These are phyloP conservation scores for Chondrilla cf. caribensis DNA, from an alignment of 37 sponge, comb jelly and placozoan species.

Conservation along the genomic window DNA sequence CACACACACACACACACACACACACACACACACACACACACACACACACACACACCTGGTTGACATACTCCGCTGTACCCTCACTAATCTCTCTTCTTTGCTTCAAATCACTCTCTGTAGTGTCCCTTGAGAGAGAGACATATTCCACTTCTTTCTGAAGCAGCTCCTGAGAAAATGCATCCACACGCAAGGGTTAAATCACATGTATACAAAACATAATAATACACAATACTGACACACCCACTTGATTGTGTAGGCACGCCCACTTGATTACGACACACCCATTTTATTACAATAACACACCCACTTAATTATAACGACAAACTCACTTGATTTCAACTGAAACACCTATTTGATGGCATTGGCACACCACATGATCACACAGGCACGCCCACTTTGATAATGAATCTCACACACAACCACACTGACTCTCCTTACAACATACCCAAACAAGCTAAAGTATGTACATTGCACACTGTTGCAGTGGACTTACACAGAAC, in stretches of 20 bases:
- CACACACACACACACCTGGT: conserved; percentile 54
- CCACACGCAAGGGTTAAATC: neutral
- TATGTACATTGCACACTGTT: neutral
- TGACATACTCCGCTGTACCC: conserved; percentile 63
- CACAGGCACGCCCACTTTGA: neutral
- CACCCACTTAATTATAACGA: neutral
- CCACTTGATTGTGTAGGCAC: neutral
- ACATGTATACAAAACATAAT: no score
- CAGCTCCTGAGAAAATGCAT: conserved; percentile 50
- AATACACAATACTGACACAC: neutral
- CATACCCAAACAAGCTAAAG: no score
- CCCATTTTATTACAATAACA: neutral
- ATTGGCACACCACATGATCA: neutral
- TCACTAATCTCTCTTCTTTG: conserved; percentile 83
- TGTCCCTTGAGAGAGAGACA: conserved; percentile 79
- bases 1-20: neutral
- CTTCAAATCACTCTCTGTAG: conserved; percentile 90
- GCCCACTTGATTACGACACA: neutral
- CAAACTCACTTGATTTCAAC: neutral
- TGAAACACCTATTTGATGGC: neutral
- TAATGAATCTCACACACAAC: neutral
- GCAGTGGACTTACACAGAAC: conserved; percentile 65
- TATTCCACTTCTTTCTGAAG: conserved; percentile 80
- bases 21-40: neutral
- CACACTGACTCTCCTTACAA: neutral